phyloP scores from a whole-genome alignment of 2,113 vertebrate species.

The cat (Felis catus) region DNA sequence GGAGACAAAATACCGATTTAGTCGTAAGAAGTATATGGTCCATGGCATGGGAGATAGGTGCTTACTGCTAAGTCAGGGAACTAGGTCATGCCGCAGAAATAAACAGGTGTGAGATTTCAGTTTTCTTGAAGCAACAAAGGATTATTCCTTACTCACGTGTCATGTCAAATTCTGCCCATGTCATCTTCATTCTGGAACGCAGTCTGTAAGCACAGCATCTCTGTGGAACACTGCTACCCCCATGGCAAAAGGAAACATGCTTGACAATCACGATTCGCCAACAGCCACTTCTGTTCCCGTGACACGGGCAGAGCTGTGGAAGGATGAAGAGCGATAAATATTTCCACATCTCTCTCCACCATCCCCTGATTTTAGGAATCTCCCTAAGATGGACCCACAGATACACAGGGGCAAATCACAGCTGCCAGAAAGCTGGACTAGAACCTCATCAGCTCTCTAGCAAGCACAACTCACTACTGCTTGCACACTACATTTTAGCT shows the following conservation, averaged over 20 bases:
- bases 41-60: neutral
- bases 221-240: neutral
- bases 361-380: neutral
- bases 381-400: neutral
- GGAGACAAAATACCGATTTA: neutral
- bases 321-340: neutral
- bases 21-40: neutral
- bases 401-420: neutral
- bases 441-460: neutral
- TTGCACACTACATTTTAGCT: neutral
- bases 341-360: neutral
- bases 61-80: neutral
- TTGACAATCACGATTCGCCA: neutral
- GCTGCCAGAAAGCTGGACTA: neutral
- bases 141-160: neutral
- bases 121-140: neutral
- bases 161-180: neutral
- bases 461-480: neutral
- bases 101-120: neutral
- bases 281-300: neutral
- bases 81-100: neutral
- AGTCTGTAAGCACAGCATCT: rapidly evolving
- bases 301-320: neutral
- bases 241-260: neutral
- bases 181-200: neutral